Conservation (phyloP, 2,888 invertebrate species). For the Zhuqinia jingwanae region DNA sequence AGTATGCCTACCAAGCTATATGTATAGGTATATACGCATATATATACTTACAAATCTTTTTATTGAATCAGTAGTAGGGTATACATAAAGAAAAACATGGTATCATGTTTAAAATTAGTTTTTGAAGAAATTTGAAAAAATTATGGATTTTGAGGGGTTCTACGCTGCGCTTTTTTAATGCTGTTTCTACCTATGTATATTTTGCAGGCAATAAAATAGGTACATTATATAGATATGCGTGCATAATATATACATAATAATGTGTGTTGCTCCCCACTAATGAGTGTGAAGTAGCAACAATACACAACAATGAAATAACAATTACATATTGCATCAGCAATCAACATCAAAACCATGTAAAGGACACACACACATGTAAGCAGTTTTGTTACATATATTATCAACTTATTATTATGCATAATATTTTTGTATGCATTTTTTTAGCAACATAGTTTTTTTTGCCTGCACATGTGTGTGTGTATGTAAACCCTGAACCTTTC, state of each 20-base stretch:
- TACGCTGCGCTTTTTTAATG: too few relatives aligned
- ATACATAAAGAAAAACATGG: neutral
- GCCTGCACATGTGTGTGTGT: too few relatives aligned
- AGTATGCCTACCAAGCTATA: too few relatives aligned
- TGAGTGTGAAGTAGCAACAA: too few relatives aligned
- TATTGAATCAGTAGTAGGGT: neutral
- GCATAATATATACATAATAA: neutral
- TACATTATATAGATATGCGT: neutral
- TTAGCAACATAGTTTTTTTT: too few relatives aligned
- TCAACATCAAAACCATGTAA: neutral
- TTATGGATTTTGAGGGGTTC: slow-evolving; percentile 16
- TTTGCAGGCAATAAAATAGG: too few relatives aligned
- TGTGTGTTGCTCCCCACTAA: neutral
- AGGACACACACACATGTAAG: neutral
- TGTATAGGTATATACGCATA: too few relatives aligned
- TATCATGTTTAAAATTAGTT: neutral
- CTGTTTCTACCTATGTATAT: neutral
- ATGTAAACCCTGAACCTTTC: too few relatives aligned
- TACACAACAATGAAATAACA: neutral
- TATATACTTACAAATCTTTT: neutral
- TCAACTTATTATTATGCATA: too few relatives aligned
- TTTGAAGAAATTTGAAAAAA: neutral
- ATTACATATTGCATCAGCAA: slow-evolving; percentile 22
- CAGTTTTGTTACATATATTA: too few relatives aligned
- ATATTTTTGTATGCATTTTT: too few relatives aligned